These are phyloP conservation scores for Lontra canadensis DNA, from an alignment of 2,113 vertebrate genomes.

Conservation along the genomic window DNA sequence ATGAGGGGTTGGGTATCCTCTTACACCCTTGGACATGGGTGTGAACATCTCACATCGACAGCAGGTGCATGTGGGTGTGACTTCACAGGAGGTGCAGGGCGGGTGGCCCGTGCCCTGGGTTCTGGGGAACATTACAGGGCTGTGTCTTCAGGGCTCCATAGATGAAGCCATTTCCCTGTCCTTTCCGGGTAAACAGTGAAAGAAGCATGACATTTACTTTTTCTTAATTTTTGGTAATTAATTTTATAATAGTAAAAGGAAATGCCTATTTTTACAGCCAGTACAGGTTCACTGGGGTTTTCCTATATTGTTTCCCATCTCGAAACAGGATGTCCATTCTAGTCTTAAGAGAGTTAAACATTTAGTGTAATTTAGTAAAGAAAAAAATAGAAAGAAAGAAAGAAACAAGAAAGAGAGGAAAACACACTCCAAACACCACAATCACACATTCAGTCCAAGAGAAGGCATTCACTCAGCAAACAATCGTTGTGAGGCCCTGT, in stretches of 20 bases:
- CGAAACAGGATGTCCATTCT: not conserved
- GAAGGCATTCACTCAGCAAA: not conserved
- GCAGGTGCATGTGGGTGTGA: accelerated
- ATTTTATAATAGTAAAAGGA: not conserved
- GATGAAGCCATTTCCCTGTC: not conserved
- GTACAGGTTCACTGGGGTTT: not conserved
- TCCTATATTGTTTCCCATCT: not conserved
- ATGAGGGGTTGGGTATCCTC: not conserved
- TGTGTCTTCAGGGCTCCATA: not conserved
- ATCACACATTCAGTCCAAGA: accelerated
- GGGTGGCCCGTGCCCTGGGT: no score
- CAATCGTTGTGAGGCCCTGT: accelerated
- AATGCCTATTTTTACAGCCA: not conserved
- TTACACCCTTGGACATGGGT: not conserved
- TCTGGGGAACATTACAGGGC: not conserved
- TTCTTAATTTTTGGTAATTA: not conserved
- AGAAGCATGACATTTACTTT: not conserved
- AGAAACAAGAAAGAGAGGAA: no score
- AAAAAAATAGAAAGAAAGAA: not conserved
- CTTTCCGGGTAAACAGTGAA: not conserved
- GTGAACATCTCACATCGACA: no score
- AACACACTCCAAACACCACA: no score
- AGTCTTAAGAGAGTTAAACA: not conserved
- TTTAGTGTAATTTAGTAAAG: not conserved
- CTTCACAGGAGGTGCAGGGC: accelerated